phyloP scores from a whole-genome alignment of 2,113 vertebrate species.

The Tangachromis dhanisi region DNA sequence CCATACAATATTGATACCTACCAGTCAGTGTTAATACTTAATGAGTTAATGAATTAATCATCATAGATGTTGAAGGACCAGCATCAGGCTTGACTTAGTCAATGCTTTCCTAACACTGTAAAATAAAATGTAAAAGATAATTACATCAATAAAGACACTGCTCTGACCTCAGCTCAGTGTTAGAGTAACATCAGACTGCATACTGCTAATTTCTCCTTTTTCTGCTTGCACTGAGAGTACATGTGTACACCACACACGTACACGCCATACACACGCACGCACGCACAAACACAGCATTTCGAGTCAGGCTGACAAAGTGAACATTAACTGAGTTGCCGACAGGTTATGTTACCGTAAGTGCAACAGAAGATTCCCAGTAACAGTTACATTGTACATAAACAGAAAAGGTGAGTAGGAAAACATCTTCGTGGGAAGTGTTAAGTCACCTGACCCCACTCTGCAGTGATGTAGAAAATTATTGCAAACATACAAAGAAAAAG shows the following conservation, averaged over 20 bases:
- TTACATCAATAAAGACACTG: neutral
- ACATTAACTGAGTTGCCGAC: neutral
- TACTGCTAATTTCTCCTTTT: neutral
- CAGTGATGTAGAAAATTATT: neutral
- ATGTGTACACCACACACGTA: neutral
- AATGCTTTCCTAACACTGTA: neutral
- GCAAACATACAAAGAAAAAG: neutral
- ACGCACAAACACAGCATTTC: neutral
- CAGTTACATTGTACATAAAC: neutral
- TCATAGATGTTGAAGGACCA: neutral
- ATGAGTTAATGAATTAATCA: neutral
- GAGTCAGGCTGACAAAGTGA: neutral
- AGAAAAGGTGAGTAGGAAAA: neutral
- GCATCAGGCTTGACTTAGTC: neutral
- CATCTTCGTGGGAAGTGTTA: neutral
- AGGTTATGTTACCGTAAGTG: neutral
- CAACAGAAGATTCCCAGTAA: neutral
- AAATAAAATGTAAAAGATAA: neutral
- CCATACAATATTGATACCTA: neutral
- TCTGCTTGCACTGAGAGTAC: neutral
- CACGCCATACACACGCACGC: fast-evolving
- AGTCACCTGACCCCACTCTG: neutral
- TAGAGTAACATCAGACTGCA: neutral
- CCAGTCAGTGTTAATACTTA: neutral
- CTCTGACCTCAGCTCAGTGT: neutral